Evolutionary conservation across 2,113 vertebrate genomes (phyloP), one percentile per base, ranked within the genome.

Genomic region (Nothoprocta pentlandii): DNA sequence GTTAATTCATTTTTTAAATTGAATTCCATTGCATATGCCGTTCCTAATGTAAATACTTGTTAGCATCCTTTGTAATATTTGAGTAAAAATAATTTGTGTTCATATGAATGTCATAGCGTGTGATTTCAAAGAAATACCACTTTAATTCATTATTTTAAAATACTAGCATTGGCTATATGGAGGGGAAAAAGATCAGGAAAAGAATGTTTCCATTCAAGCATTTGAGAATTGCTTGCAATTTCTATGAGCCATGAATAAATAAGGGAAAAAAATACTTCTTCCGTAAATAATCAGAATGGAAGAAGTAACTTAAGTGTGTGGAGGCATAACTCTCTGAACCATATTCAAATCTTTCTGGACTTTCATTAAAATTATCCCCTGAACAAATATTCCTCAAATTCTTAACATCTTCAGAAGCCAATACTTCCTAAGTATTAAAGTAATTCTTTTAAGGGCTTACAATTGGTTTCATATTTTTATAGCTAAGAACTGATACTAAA

Each of bases 351-450:
- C 30, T 75, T 89, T 89, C 22, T 64, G 71, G 9, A 3, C 58
- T 66, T 53, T 92, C 67, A 81, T 89, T 96, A 95, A 83, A 87
- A 71, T 81, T 49, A 59, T 82, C 20, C 67, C 47, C 51, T 69
- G 49, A 2, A 8, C 83, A 67, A 78, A 54, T 56, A 10, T 82
- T 74, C 28, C 53, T 80, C 28, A 46, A 82, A 73, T 58, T 15
- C 32, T 84, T 90, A 92, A 66, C 30, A 71, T 34, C 32, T 77
- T 91, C 39, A 89, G 39, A 85, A 92, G 17, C 46, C 36, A 86
- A 46, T 34, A 51, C 3, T 85, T 95, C 34, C 7, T 3, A 86
- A 77, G 3, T 73, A 93, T 46, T 81, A 73, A 82, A 88, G 49
- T 80, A 85, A 83, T 93, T 86, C 19, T 49, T 93, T 80, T 53